These are phyloP conservation scores for Nomada goodeniana DNA, from an alignment of 2,888 invertebrate species.

Conservation along the genomic window DNA sequence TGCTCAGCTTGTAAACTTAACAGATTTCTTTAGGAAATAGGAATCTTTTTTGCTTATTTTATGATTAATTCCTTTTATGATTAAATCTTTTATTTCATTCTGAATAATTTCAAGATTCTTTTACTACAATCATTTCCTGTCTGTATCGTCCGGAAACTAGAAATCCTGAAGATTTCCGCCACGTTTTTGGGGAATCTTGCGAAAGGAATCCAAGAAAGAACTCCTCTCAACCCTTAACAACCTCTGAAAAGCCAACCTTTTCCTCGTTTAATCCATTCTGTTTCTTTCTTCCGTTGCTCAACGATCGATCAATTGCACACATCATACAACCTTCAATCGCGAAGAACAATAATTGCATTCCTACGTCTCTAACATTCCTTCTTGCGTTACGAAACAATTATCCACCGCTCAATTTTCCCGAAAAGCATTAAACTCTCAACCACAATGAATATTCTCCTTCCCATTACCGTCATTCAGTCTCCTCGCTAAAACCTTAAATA, in stretches of 20 bases:
- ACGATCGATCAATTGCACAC: not conserved
- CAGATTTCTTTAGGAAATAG: not conserved
- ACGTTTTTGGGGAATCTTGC: not conserved
- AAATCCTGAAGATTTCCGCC: constrained; percentile 2
- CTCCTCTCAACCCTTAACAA: constrained; percentile 19
- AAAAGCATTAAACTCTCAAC: too few species aligned
- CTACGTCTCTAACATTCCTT: too few species aligned
- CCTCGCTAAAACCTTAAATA: too few species aligned
- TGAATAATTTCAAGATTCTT: not conserved
- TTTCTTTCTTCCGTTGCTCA: not conserved
- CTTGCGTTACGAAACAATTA: too few species aligned
- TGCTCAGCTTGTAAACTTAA: not conserved
- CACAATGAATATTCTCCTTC: too few species aligned
- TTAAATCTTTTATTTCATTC: not conserved
- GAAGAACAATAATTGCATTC: too few species aligned
- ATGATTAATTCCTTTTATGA: too few species aligned
- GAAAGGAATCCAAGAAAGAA: constrained; percentile 38
- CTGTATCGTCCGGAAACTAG: not conserved
- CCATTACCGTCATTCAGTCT: too few species aligned
- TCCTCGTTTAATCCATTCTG: not conserved
- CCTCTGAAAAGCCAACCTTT: not conserved
- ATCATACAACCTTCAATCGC: too few species aligned
- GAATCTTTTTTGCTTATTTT: not conserved
- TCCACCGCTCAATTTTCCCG: too few species aligned
- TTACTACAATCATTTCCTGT: too few species aligned